Base-by-base conservation (phyloP, 1,140 invertebrate species). In the Anagrus nilaparvatae region DNA sequence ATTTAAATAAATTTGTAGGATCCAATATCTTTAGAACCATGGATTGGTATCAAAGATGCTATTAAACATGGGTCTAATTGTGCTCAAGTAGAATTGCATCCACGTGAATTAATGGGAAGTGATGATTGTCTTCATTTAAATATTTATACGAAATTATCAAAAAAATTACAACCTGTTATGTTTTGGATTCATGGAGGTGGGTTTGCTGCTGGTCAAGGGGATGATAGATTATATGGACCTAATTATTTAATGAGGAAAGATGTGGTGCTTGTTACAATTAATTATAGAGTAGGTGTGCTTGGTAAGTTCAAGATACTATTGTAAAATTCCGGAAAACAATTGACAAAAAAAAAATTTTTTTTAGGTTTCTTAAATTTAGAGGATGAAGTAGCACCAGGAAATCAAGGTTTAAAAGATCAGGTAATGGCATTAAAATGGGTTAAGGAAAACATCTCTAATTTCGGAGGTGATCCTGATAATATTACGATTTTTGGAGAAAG, bases 61-160 rank as follows among this genome's bases (percentile, higher is more conserved):
- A 68, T 60, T 0, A 50, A 65, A 6, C 70, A 72, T 35, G 77
- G 78, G 19, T 62, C 71, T 0, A 54, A 61, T 3, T 74, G 70
- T 30, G 64, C 69, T 2, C 78, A 67, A n/a, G 5, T 38, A 1
- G 46, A 56, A 24, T 20, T 46, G 0, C n/a, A 55, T 0, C 49
- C 40, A 0, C 42, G 30, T 0, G 8, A 37, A 27, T 7, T 55
- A 4, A 1, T 39, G 0, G 62, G 63, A 3, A 46, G 49, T 35
- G 81, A 85, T 67, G 85, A 93, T 57, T 92, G 87, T 54, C 72
- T 93, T 4, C 81, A 82, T 55, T 64, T 94, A 12, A 91, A 90
- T 58, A 76, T 92, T 3, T 87, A 82, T 55, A 80, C 83, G n/a
- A 77, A 79, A 40, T 21, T 45, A 12, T 20, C 6, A 6, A 49